phyloP scores from a whole-genome alignment of 2,113 vertebrate species.

The Mesitornis unicolor region DNA sequence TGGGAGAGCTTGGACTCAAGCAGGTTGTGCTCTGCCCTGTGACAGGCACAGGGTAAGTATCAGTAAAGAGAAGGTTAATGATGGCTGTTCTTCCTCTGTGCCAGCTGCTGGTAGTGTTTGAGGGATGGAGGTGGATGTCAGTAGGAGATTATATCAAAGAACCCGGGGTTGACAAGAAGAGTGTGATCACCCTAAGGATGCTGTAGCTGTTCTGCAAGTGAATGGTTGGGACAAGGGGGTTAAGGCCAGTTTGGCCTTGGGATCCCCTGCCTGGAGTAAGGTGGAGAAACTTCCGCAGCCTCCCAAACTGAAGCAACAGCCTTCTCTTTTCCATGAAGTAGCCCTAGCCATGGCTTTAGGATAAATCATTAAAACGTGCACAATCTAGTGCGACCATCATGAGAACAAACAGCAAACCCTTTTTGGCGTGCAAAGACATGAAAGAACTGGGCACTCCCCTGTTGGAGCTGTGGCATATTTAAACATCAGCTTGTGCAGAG shows the following conservation, averaged over 20 bases:
- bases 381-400: background rate
- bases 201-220: background rate
- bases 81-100: background rate
- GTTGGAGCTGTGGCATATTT: background rate
- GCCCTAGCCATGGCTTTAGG: background rate
- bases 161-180: background rate
- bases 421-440: background rate
- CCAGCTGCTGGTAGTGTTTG: background rate
- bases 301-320: background rate
- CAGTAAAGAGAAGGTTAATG: background rate
- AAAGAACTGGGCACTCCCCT: background rate
- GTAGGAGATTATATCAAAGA: background rate
- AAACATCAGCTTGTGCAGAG: background rate
- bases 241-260: background rate
- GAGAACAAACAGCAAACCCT: background rate
- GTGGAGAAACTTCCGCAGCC: background rate
- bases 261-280: background rate
- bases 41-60: background rate
- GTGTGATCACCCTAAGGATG: rapidly evolving
- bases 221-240: no score
- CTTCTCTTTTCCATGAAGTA: background rate
- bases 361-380: background rate
- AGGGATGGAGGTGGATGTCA: background rate
- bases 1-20: background rate
- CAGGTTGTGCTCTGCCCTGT: background rate